These are phyloP conservation scores for Pteromalus puparum DNA, from an alignment of 1,140 invertebrate genomes.

Conservation along the genomic window DNA sequence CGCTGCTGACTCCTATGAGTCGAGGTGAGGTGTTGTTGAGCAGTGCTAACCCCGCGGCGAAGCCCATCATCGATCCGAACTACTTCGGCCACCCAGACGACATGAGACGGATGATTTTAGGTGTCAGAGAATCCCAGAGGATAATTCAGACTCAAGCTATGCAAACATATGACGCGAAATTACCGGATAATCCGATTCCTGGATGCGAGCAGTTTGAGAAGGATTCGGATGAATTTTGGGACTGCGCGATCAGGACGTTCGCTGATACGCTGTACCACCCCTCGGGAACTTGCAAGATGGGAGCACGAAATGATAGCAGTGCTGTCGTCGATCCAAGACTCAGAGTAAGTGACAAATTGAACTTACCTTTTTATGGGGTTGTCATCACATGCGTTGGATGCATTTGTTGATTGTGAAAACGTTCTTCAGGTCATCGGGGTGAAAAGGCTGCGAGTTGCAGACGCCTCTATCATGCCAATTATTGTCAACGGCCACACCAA, in stretches of 20 bases:
- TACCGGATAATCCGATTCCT: constrained; percentile 71
- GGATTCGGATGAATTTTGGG: constrained; percentile 72
- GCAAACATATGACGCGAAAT: constrained; percentile 57
- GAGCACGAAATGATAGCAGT: constrained; percentile 72
- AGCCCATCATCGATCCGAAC: constrained; percentile 80
- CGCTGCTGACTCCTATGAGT: constrained; percentile 10
- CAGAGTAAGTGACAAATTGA: constrained; percentile 65
- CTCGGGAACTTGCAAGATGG: constrained; percentile 82
- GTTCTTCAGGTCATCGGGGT: constrained; percentile 65
- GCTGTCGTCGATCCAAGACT: constrained; percentile 78
- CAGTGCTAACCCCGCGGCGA: constrained; percentile 61
- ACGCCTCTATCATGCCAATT: constrained; percentile 77
- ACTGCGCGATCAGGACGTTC: constrained; percentile 61
- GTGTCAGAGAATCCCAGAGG: constrained; percentile 65
- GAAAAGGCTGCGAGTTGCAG: constrained; percentile 74
- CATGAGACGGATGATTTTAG: constrained; percentile 74
- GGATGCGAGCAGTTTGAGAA: constrained; percentile 71
- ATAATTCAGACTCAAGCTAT: constrained; percentile 63
- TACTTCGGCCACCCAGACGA: constrained; percentile 77
- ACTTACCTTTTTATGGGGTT: background rate
- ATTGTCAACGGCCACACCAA: constrained; percentile 76
- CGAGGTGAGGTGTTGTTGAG: constrained; percentile 2
- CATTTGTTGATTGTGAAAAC: too few relatives aligned
- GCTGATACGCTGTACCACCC: constrained; percentile 79
- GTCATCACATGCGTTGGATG: too few relatives aligned